Percentiles rank a stretch among this genome's conserved stretches.
Conservation (phyloP, 2,888 invertebrate species). For the Cistogaster globosa region DNA sequence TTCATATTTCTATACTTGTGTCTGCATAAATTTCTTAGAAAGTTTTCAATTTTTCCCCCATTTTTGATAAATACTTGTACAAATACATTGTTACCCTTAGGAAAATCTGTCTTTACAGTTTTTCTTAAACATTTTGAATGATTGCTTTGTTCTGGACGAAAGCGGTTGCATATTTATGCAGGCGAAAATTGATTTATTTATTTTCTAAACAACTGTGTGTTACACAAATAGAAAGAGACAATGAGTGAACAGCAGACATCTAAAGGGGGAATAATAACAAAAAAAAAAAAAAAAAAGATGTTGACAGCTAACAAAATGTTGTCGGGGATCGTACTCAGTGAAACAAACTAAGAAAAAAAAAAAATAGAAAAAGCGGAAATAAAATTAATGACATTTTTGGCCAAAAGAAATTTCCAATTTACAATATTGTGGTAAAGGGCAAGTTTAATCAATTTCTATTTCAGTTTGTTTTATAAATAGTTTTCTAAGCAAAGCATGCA, state of each 20-base stretch:
- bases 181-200: conserved; percentile 70
- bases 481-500: not conserved
- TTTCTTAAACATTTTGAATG: conserved; percentile 20
- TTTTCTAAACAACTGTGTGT: conserved; percentile 58
- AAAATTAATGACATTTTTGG: conserved; percentile 60
- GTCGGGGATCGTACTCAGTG: conserved; percentile 25
- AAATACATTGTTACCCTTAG: conserved; percentile 10
- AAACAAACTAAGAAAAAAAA: not conserved
- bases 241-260: conserved; percentile 23
- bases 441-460: not conserved
- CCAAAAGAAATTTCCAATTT: not conserved
- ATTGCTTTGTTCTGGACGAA: conserved; percentile 57
- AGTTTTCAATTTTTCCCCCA: conserved; percentile 49
- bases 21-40: conserved; percentile 50
- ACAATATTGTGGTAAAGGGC: conserved; percentile 21
- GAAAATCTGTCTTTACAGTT: conserved; percentile 35
- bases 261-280: conserved; percentile 10
- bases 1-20: conserved; percentile 10
- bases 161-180: conserved; percentile 63
- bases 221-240: conserved; percentile 18
- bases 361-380: conserved; percentile 19
- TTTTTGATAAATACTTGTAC: conserved; percentile 1
- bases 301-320: conserved; percentile 69
- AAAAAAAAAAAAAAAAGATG: conserved; percentile 43
- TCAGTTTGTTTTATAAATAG: not conserved